Conservation (phyloP, 2,888 invertebrate genomes). For the Acanthosepion lycidas region DNA sequence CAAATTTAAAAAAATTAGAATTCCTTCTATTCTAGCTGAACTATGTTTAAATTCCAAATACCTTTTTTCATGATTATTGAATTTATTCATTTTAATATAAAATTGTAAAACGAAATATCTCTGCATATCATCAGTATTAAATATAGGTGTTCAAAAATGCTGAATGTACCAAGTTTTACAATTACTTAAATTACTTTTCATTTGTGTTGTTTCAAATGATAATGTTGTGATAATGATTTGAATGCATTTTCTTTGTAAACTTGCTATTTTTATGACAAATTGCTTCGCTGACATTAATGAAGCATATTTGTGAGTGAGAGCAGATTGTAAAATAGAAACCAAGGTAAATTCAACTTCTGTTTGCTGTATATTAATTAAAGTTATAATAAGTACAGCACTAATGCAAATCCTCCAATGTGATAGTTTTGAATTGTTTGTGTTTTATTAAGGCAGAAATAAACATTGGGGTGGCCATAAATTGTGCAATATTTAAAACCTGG, state of each 20-base stretch:
- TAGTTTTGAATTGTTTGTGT: not conserved
- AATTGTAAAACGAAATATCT: not conserved
- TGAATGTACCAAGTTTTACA: not conserved
- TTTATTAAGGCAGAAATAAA: not conserved
- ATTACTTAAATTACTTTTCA: not conserved
- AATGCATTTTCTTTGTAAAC: not conserved
- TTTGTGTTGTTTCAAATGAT: not conserved
- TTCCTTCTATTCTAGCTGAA: not conserved
- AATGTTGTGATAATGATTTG: not conserved
- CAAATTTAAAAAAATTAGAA: not conserved
- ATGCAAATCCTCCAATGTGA: not conserved
- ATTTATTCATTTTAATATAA: not conserved
- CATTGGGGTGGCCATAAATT: not conserved
- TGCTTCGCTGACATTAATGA: not conserved
- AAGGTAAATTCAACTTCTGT: not conserved
- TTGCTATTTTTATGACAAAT: not conserved
- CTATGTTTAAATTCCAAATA: not conserved
- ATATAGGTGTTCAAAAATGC: not conserved
- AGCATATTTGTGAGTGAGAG: not conserved
- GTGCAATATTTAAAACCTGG: not conserved
- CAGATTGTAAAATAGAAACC: not conserved
- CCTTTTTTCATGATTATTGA: not conserved
- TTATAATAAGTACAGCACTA: constrained; percentile 10
- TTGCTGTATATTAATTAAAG: not conserved
- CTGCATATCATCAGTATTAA: not conserved